Evolutionary conservation across 2,797 vertebrate genomes (phyloP).

Genomic region (Myripristis murdjan): DNA sequence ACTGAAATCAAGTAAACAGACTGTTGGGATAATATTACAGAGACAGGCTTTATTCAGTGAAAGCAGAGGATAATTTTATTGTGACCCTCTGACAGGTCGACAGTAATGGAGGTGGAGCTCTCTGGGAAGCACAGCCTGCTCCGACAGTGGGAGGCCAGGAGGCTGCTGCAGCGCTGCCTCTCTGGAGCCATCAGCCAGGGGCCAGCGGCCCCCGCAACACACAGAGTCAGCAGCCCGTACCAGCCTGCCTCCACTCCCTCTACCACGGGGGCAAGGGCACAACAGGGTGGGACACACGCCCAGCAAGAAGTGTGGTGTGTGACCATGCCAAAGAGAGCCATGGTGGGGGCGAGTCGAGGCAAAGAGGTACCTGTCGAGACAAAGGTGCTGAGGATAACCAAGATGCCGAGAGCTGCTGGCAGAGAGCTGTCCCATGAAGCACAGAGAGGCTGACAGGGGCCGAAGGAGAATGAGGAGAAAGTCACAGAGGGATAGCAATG

Average conservation of each 20-base stretch:
- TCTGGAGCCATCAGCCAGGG: constrained; percentile 51
- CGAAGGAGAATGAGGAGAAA: neutral
- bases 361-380: neutral
- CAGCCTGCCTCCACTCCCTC: neutral
- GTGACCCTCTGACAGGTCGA: neutral
- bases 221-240: neutral
- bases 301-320: neutral
- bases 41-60: no score
- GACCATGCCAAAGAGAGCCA: neutral
- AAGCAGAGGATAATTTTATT: neutral
- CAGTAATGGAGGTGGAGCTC: constrained; percentile 11
- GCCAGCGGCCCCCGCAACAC: neutral
- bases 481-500: no score
- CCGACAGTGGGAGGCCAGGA: constrained; percentile 39
- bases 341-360: neutral
- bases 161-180: constrained; percentile 55
- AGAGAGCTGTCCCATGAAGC: neutral
- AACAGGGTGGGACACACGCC: neutral
- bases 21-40: no score
- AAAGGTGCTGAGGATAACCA: neutral
- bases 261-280: neutral
- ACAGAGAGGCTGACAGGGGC: constrained; percentile 4
- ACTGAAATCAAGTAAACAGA: no score
- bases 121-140: constrained; percentile 18
- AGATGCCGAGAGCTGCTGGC: neutral